Evolutionary conservation across 2,797 vertebrate genomes (phyloP).

Genomic region (Malacoctenus gilli): DNA sequence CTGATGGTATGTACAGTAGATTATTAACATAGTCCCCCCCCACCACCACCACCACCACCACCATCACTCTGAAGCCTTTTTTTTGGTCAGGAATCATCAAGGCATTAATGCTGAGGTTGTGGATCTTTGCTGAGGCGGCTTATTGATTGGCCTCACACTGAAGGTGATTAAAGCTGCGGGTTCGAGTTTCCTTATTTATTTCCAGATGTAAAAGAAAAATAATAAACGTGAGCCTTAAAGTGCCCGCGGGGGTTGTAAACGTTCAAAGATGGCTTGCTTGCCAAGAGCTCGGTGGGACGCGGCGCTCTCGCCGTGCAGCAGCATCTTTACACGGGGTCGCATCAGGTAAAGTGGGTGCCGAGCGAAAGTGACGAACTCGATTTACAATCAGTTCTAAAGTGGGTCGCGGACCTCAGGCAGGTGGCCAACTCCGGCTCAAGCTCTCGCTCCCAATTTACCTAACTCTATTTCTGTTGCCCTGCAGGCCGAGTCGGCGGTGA

Average conservation of each 20-base stretch:
- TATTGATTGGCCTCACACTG: constrained; percentile 41
- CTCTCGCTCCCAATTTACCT: constrained; percentile 31
- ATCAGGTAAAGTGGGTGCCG: constrained; percentile 54
- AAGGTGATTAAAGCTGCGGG: constrained; percentile 52
- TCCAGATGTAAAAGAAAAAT: constrained; percentile 55
- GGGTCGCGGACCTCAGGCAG: constrained; percentile 45
- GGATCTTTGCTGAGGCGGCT: constrained; percentile 7
- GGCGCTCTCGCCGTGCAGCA: constrained; percentile 24
- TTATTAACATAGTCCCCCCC: constrained; percentile 38
- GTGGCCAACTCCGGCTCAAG: constrained; percentile 44
- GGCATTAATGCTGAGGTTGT: constrained; percentile 26
- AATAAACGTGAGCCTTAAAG: constrained; percentile 61
- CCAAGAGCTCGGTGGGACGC: constrained; percentile 45
- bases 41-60: too few species aligned
- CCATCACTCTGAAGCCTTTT: constrained; percentile 20
- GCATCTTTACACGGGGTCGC: constrained; percentile 42
- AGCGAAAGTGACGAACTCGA: constrained; percentile 49
- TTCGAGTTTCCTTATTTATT: constrained; percentile 47
- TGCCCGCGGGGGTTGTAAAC: constrained; percentile 54
- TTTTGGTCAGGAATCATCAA: constrained; percentile 18
- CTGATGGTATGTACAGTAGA: constrained; percentile 27
- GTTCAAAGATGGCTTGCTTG: constrained; percentile 58
- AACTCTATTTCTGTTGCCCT: constrained; percentile 40
- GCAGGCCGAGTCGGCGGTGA: constrained; percentile 79
- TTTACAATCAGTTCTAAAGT: constrained; percentile 66